Evolutionary conservation across 2,797 vertebrate species (phyloP).

Genomic region (Ctenopoma kingsleyae): DNA sequence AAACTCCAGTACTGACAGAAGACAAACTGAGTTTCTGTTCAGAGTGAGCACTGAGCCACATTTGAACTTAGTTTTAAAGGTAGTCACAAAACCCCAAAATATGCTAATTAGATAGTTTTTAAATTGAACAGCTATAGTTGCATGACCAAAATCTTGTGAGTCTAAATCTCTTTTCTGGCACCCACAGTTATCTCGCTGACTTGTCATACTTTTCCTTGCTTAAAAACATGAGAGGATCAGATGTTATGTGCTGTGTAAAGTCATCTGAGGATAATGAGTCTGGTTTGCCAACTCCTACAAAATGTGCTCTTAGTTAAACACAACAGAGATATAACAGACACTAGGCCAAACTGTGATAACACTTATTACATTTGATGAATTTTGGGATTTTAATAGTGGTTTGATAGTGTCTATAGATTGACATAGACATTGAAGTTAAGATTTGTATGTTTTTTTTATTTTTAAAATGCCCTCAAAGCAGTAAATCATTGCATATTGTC

Average conservation of each 20-base stretch:
- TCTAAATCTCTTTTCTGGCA: neutral
- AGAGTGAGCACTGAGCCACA: neutral
- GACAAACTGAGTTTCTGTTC: neutral
- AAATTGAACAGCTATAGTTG: neutral
- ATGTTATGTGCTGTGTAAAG: slow-evolving; percentile 1
- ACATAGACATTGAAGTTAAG: neutral
- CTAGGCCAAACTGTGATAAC: slow-evolving; percentile 2
- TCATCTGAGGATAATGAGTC: slow-evolving; percentile 3
- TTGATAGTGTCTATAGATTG: neutral
- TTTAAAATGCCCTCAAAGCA: neutral
- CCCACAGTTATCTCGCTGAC: neutral
- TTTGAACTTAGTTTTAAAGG: neutral
- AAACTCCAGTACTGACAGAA: slow-evolving; percentile 6
- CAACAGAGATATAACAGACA: neutral
- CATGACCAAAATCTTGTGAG: neutral
- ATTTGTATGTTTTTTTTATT: neutral
- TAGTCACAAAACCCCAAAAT: neutral
- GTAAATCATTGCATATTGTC: neutral
- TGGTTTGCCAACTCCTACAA: neutral
- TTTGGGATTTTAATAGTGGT: neutral
- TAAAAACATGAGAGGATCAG: neutral
- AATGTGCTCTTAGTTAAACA: neutral
- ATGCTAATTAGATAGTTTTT: slow-evolving; percentile 1
- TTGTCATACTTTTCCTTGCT: neutral
- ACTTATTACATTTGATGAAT: neutral